Evolutionary conservation across 2,888 invertebrate genomes (phyloP), one percentile per base, ranked within the genome.

Genomic region (Eilema griseolum): DNA sequence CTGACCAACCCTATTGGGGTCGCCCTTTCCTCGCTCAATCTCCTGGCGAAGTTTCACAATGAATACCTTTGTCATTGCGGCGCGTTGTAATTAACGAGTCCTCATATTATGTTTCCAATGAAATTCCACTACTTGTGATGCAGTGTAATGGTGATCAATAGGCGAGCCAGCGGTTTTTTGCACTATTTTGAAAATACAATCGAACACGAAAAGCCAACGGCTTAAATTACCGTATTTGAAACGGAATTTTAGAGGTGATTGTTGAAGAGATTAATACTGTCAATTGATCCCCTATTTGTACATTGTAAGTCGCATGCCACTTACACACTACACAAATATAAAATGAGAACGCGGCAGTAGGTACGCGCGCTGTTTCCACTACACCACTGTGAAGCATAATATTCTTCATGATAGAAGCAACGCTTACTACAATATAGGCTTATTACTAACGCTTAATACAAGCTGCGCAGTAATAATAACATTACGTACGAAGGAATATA

Each of bases 11-110:
- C 28, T n/a, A 61, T 31, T n/a, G 61, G 61, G 11, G 31, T 16
- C 31, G 20, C 20, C 20, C 31, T 11, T 31, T 31, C 28, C 61
- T 33, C 14, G n/a, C 20, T 24, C 24, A 20, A 10, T 61, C 5
- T 61, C 31, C 20, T 31, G 23, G 24, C 14, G 16, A 61, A 61
- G 61, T 61, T 61, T 61, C 20, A 31, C n/a, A 31, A 31, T 28
- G 28, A 31, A 16, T 61, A 26, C 23, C 61, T 59, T 26, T 28
- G 61, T 31, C 31, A 3, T n/a, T 61, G n/a, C n/a, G 20, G 11
- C 28, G 11, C n/a, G 61, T n/a, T 61, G 28, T 61, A 61, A 61
- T 28, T 61, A 61, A 61, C n/a, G 61, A 3, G 28, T 61, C 2
- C 31, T 61, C 16, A 31, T 28, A 52, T 52, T n/a, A 52, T 52